Evolutionary conservation across 2,113 vertebrate species (phyloP), one percentile per base, ranked within the genome.

Genomic region (Mastomys coucha): DNA sequence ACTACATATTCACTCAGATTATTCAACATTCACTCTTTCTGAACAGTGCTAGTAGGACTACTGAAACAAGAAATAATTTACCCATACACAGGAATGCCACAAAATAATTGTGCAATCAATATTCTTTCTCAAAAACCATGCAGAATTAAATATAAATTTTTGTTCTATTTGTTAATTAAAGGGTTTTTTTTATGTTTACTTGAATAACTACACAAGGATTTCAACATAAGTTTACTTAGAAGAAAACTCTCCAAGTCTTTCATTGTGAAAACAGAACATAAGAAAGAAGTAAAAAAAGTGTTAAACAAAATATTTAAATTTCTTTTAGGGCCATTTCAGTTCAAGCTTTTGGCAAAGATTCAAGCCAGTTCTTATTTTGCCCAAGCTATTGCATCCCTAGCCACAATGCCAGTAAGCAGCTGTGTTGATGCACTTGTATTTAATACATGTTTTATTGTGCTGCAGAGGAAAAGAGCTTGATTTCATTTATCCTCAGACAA

Each of bases 331-430:
- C 96, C 91, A 87, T 94, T 95, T 98, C 86, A 97, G 97, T 96
- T 95, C 92, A 95, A 90, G 36, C 67, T 94, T 82, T 96, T 51
- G 88, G 92, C 20, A 2, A 90, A 95, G 91, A 97, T 94, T 97
- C 94, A 97, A 91, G 91, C 51, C 93, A 93, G 72, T 97, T 97
- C 96, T 92, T 97, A 91, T 97, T 98, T 98, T 96, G 98, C 86
- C 77, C 96, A 97, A 97, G 97, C 51, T 4, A 95, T 91, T 82
- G 86, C 89, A 92, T 93, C 56, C 36, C 93, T 97, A 96, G 98
- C 95, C 96, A 96, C 86, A 95, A 96, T 90, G 65, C 69, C 60
- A 96, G 67, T 87, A 96, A 49, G 65, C 98, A 98, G 96, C 97
- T 98, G 97, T 60, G 69, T 89, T 97, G 96, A 96, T 94, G 93